Evolutionary conservation across 2,797 vertebrate species (phyloP), one percentile per base, ranked within the genome.

Genomic region (Muscicapa striata): DNA sequence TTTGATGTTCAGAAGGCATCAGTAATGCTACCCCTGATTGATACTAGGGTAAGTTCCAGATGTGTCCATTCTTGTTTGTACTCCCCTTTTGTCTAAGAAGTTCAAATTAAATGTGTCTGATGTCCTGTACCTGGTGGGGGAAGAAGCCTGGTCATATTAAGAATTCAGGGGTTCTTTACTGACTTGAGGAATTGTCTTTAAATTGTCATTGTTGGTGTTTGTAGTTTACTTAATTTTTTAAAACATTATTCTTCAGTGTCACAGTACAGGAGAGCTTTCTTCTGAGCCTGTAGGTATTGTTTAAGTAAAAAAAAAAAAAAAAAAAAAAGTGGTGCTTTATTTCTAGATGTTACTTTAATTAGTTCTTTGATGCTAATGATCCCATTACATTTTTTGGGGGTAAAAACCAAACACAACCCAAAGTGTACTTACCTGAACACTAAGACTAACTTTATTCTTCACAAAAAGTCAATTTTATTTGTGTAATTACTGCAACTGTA

Each of bases 391-490:
- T 75, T 4, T 52, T n/a, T 27, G 18, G 15, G 2, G 15, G 5
- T 51, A 18, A 36, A 78, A 70, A 40, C n/a, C 30, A 21, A 87
- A 72, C 66, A 51, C 24, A 94, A 77, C 51, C 15, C 10, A 27
- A 93, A 93, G 61, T 70, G 24, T 34, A 34, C 19, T 83, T 89
- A 72, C 66, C 30, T 76, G 45, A 74, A 77, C 24, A 46, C 51
- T 11, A 4, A 38, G 18, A 27, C 67, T 78, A 49, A 52, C 62
- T 90, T 84, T 82, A 43, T 87, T 32, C 52, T 82, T 87, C 68
- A 66, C 75, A 52, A 88, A 86, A 94, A 90, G 62, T 54, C 40
- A 11, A 38, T 69, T 94, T 93, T 87, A 46, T 91, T 94, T 91
- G 73, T 69, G 32, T 75, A 86, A 89, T 92, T 89, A 89, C 76